These are phyloP conservation scores for Erebia epiphron DNA, from an alignment of 2,888 invertebrate genomes.

Conservation along the genomic window DNA sequence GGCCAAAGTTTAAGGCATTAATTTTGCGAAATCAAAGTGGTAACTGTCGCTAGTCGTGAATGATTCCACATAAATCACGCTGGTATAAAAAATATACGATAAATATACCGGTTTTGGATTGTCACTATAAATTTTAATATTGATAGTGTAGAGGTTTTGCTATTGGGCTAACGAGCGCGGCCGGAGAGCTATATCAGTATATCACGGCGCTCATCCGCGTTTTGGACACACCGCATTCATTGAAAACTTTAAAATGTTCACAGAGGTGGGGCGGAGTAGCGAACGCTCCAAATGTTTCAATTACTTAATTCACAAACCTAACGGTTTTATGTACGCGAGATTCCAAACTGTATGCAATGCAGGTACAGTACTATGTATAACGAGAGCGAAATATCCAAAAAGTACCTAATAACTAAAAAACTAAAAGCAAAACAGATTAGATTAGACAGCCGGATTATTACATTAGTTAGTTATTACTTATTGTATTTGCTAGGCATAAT, in stretches of 20 bases:
- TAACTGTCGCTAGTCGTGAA: slow-evolving; percentile 25
- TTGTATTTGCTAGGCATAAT: background rate
- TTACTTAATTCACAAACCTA: background rate
- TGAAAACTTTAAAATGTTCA: slow-evolving; percentile 61
- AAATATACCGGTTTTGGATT: slow-evolving; percentile 54
- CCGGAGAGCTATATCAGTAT: slow-evolving; percentile 77
- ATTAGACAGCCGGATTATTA: background rate
- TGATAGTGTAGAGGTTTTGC: slow-evolving; percentile 65
- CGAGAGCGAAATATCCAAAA: too few relatives aligned
- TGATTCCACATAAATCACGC: slow-evolving; percentile 49
- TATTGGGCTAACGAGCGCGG: slow-evolving; percentile 71
- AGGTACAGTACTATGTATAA: too few relatives aligned
- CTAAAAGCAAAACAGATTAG: too few relatives aligned
- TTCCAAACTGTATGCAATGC: background rate
- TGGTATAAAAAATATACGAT: slow-evolving; percentile 41
- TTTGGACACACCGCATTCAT: slow-evolving; percentile 63
- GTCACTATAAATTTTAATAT: slow-evolving; percentile 71
- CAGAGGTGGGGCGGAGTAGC: slow-evolving; percentile 60
- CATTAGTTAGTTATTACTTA: background rate
- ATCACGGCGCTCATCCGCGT: slow-evolving; percentile 72
- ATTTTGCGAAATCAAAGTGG: slow-evolving; percentile 49
- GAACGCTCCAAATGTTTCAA: background rate
- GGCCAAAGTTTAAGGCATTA: slow-evolving; percentile 47
- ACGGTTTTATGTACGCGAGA: background rate
- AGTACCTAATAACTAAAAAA: background rate